Evolutionary conservation across 1,140 invertebrate species (phyloP).

Genomic region (Hyles euphorbiae): DNA sequence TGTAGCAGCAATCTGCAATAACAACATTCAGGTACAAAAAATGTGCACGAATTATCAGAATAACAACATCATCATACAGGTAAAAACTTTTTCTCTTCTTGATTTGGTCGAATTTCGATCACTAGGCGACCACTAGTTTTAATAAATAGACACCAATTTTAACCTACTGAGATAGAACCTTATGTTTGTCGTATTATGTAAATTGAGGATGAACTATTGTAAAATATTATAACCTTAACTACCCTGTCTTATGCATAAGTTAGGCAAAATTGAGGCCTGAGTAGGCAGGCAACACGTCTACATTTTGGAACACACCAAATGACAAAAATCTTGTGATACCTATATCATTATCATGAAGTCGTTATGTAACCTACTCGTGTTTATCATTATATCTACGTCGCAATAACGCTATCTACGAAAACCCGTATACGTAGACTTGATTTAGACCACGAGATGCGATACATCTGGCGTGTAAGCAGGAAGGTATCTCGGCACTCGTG

Average conservation of each 20-base stretch:
- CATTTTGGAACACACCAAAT: not conserved
- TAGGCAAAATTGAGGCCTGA: constrained; percentile 1
- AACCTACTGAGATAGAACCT: not conserved
- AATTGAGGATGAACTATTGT: not conserved
- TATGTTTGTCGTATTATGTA: not conserved
- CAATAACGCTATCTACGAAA: constrained; percentile 6
- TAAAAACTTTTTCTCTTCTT: no score
- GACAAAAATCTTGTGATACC: no score
- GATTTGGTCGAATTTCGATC: no score
- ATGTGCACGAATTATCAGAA: no score
- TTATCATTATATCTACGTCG: not conserved
- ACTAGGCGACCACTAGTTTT: no score
- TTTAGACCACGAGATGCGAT: constrained; percentile 81
- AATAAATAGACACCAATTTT: constrained; percentile 3
- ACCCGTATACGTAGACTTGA: not conserved
- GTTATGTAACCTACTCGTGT: not conserved
- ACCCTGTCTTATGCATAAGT: not conserved
- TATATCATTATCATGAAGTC: no score
- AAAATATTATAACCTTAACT: not conserved
- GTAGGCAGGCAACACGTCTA: not conserved
- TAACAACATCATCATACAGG: no score
- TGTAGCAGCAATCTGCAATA: no score
- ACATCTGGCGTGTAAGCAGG: constrained; percentile 81
- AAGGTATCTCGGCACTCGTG: constrained; percentile 77
- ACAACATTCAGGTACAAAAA: no score